Conservation (phyloP, 2,888 invertebrate genomes). For the Cerceris rybyensis region DNA sequence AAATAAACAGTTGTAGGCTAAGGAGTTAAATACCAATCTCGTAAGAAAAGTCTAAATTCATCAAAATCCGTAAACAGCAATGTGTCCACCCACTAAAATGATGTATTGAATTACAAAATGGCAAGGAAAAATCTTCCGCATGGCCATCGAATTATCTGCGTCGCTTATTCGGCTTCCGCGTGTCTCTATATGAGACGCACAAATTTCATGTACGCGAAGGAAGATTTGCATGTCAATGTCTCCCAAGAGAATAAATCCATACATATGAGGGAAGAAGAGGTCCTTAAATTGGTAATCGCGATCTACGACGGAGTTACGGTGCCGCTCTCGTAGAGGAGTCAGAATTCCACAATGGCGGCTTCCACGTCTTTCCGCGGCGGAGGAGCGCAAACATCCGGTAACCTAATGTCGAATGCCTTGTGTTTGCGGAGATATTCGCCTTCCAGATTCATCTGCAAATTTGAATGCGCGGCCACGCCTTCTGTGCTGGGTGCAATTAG, state of each 20-base stretch:
- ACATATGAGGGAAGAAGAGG: conserved; percentile 47
- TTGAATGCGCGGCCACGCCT: conserved; percentile 57
- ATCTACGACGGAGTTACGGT: conserved; percentile 29
- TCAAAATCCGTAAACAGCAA: too few relatives aligned
- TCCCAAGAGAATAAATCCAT: conserved; percentile 48
- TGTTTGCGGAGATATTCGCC: conserved; percentile 52
- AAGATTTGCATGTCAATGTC: conserved; percentile 51
- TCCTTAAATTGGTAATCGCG: conserved; percentile 60
- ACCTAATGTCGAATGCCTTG: conserved; percentile 57
- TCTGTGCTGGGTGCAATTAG: conserved; percentile 31
- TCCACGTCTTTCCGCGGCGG: conserved; percentile 46
- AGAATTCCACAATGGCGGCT: conserved; percentile 29
- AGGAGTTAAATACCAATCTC: too few relatives aligned
- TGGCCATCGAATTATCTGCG: not conserved
- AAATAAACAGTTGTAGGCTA: too few relatives aligned
- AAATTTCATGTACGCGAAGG: conserved; percentile 6
- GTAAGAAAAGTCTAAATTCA: too few relatives aligned
- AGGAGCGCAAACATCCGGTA: conserved; percentile 57
- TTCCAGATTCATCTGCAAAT: conserved; percentile 61
- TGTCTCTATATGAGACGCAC: not conserved
- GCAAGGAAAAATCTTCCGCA: not conserved
- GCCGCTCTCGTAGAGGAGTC: conserved; percentile 25
- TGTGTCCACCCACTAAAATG: not conserved
- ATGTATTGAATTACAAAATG: not conserved
- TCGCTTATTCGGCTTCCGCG: not conserved